Evolutionary conservation across 2,113 vertebrate genomes (phyloP).

Genomic region (Pangasianodon hypophthalmus): DNA sequence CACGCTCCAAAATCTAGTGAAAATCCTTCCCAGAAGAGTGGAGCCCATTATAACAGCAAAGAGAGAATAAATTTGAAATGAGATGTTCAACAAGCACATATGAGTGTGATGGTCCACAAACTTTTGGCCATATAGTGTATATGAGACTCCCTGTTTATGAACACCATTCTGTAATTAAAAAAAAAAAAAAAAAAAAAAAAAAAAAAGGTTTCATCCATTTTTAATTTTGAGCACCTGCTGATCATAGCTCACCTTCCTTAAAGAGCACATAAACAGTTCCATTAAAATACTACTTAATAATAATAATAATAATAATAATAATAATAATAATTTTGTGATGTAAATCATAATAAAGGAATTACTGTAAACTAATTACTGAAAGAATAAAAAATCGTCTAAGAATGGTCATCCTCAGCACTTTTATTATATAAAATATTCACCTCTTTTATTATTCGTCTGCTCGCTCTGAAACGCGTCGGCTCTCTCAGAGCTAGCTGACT

Average conservation of each 20-base stretch:
- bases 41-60: neutral
- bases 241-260: neutral
- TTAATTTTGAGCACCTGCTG: neutral
- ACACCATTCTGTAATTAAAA: neutral
- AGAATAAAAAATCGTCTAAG: neutral
- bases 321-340: neutral
- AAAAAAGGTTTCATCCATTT: neutral
- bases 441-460: neutral
- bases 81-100: neutral
- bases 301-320: neutral
- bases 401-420: neutral
- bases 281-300: neutral
- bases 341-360: neutral
- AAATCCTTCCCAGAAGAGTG: neutral
- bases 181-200: neutral
- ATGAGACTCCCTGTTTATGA: neutral
- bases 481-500: neutral
- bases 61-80: neutral
- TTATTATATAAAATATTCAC: neutral
- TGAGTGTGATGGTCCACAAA: neutral
- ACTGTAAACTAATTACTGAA: neutral
- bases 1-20: no score
- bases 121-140: neutral
- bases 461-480: neutral
- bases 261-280: neutral